Evolutionary conservation across 1,140 invertebrate genomes (phyloP).

Genomic region (Drosophila varians): DNA sequence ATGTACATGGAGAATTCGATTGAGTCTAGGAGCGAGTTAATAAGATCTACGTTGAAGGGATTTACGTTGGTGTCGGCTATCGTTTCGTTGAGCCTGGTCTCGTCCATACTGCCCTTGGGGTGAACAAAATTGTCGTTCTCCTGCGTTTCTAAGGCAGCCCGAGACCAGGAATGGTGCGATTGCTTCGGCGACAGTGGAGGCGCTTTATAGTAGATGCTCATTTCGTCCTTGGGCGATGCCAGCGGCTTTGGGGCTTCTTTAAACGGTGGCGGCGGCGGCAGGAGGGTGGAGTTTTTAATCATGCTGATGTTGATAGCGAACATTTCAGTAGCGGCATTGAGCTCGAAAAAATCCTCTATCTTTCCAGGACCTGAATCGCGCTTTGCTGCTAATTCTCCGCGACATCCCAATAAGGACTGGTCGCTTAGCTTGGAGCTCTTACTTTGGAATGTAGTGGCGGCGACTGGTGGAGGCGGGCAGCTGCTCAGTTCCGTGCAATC

Average conservation of each 20-base stretch:
- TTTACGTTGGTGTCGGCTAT: slow-evolving; percentile 79
- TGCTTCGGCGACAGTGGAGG: slow-evolving; percentile 68
- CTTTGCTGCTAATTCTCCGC: neutral
- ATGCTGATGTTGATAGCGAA: slow-evolving; percentile 70
- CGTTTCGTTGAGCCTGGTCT: slow-evolving; percentile 38
- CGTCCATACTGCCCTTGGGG: slow-evolving; percentile 31
- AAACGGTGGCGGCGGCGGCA: slow-evolving; percentile 15
- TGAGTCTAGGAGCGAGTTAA: slow-evolving; percentile 85
- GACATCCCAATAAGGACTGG: neutral
- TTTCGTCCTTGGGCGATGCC: slow-evolving; percentile 1
- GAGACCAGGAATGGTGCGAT: slow-evolving; percentile 55
- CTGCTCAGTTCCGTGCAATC: slow-evolving; percentile 56
- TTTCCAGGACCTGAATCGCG: neutral
- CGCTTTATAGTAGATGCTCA: slow-evolving; percentile 70
- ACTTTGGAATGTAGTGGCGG: neutral
- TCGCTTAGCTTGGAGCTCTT: slow-evolving; percentile 15
- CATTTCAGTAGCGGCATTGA: slow-evolving; percentile 75
- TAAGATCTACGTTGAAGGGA: slow-evolving; percentile 85
- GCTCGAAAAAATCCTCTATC: slow-evolving; percentile 55
- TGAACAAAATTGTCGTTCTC: slow-evolving; percentile 32
- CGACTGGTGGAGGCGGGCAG: neutral
- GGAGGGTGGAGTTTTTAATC: slow-evolving; percentile 79
- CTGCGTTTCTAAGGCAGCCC: slow-evolving; percentile 9
- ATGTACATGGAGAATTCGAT: slow-evolving; percentile 84
- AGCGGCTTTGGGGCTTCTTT: neutral